These are phyloP conservation scores for Tanytarsus gracilentus DNA, from an alignment of 2,888 invertebrate genomes.

Conservation along the genomic window DNA sequence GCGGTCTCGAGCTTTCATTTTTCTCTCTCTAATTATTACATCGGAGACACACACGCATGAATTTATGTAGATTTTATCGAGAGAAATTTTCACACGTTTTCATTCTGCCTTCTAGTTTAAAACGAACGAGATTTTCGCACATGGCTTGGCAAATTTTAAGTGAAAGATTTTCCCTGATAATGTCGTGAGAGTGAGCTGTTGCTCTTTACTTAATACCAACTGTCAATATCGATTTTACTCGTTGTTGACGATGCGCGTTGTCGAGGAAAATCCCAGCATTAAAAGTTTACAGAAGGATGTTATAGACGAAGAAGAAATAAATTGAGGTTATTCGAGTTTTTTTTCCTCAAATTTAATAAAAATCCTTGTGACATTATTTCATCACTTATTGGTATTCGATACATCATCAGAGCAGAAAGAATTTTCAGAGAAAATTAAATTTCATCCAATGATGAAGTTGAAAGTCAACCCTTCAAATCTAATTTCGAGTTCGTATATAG, in stretches of 20 bases:
- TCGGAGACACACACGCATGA: background rate
- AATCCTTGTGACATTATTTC: too few relatives aligned
- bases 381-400: too few relatives aligned
- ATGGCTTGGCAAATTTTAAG: background rate
- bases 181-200: background rate
- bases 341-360: too few relatives aligned
- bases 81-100: slow-evolving; percentile 11
- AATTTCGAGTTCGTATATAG: too few relatives aligned
- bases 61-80: slow-evolving; percentile 5
- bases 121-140: slow-evolving; percentile 6
- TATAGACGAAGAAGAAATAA: too few relatives aligned
- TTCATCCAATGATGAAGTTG: too few relatives aligned
- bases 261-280: background rate
- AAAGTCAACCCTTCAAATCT: too few relatives aligned
- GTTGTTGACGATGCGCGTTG: background rate
- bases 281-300: background rate
- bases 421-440: too few relatives aligned
- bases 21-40: background rate
- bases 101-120: background rate
- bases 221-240: slow-evolving; percentile 16
- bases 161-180: slow-evolving; percentile 1
- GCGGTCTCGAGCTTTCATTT: background rate
- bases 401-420: background rate
- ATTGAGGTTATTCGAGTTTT: too few relatives aligned
- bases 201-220: slow-evolving; percentile 1